Conservation (phyloP, 2,797 vertebrate genomes). For the Natrix natrix region DNA sequence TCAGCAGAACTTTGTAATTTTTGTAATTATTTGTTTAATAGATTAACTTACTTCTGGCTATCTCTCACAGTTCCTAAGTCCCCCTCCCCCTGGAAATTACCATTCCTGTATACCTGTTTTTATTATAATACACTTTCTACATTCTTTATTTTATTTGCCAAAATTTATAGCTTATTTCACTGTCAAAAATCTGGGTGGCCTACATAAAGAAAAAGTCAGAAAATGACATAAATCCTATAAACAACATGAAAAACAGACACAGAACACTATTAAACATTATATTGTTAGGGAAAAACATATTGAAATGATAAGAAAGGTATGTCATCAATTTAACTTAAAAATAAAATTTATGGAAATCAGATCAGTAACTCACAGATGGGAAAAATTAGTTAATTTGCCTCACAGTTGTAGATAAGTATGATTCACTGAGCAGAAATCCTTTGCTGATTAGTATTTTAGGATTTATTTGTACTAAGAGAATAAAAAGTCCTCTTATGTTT, state of each 20-base stretch:
- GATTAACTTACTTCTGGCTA: background rate
- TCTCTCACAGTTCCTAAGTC: background rate
- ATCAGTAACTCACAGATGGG: background rate
- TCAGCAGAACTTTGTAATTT: conserved; percentile 62
- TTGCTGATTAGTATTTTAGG: background rate
- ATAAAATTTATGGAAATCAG: background rate
- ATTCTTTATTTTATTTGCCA: background rate
- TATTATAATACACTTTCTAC: background rate
- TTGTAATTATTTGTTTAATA: background rate
- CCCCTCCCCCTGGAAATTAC: background rate
- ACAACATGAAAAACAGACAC: background rate
- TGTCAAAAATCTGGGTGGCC: background rate
- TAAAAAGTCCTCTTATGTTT: background rate
- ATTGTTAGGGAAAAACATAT: background rate
- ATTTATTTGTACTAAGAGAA: background rate
- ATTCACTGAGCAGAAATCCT: background rate
- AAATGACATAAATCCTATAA: background rate
- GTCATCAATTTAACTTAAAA: background rate
- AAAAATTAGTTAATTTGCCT: background rate
- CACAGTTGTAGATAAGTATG: background rate
- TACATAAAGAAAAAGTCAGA: background rate
- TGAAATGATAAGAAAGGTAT: background rate
- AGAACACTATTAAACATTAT: background rate
- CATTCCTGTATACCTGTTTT: conserved; percentile 4
- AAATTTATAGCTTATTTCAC: background rate